Conservation (phyloP, 2,113 vertebrate species). For the Rattus rattus region DNA sequence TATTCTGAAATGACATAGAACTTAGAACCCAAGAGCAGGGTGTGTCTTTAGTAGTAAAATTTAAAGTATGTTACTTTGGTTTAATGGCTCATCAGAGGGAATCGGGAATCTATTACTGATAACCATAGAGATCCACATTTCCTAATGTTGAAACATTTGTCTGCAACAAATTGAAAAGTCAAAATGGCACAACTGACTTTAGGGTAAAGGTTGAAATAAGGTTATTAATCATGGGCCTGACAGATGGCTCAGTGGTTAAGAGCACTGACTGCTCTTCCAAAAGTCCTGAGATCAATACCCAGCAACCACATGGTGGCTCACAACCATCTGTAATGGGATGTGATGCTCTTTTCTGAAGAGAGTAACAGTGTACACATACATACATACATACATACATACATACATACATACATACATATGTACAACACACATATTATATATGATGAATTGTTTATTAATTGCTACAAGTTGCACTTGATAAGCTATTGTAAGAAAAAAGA, state of each 20-base stretch:
- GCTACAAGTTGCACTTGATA: neutral
- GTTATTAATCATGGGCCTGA: neutral
- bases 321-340: no score
- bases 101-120: neutral
- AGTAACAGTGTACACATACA: no score
- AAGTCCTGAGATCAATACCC: no score
- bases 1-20: neutral
- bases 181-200: neutral
- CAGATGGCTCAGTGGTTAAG: no score
- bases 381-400: no score
- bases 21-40: neutral
- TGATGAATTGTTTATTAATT: neutral
- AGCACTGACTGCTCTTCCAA: no score
- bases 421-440: no score
- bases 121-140: neutral
- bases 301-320: no score
- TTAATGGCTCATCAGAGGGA: neutral
- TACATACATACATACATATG: no score
- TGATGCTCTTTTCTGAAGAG: no score
- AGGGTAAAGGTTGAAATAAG: neutral
- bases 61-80: constrained; percentile 13
- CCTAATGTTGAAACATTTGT: neutral
- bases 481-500: neutral
- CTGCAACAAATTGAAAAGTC: neutral
- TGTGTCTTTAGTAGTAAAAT: neutral